Evolutionary conservation across 2,888 invertebrate genomes (phyloP).

Genomic region (Oxycera nigricornis): DNA sequence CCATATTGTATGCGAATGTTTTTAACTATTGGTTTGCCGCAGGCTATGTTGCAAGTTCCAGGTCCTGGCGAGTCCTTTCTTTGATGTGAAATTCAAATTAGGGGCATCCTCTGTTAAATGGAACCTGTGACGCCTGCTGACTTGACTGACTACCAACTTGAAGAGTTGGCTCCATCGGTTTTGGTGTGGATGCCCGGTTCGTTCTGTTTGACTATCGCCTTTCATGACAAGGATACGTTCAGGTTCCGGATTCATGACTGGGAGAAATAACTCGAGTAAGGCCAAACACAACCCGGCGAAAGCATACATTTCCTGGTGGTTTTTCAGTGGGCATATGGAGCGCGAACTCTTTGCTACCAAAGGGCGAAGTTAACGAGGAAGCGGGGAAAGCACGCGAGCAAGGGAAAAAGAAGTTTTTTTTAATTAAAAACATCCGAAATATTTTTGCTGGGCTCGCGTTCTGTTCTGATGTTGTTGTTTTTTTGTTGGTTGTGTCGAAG

Average conservation of each 20-base stretch:
- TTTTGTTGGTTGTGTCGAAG: background rate
- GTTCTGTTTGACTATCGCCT: constrained; percentile 29
- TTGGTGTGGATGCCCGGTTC: background rate
- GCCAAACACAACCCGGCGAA: constrained; percentile 1
- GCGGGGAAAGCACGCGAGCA: background rate
- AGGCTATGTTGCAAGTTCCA: constrained; percentile 3
- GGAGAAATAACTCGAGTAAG: background rate
- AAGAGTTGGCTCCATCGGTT: background rate
- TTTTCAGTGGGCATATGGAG: background rate
- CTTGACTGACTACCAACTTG: constrained; percentile 7
- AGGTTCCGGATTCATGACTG: background rate
- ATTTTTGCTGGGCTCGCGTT: background rate
- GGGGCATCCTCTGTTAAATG: constrained; percentile 31
- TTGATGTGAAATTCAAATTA: constrained; percentile 45
- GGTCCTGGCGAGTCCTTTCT: constrained; percentile 32
- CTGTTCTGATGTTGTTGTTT: constrained; percentile 18
- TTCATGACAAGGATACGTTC: constrained; percentile 19
- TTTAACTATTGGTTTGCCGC: constrained; percentile 7
- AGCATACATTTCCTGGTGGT: constrained; percentile 18
- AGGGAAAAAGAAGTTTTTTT: constrained; percentile 17
- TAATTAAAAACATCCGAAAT: constrained; percentile 36
- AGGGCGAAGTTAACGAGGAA: background rate
- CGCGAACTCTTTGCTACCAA: constrained; percentile 22
- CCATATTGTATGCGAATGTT: background rate
- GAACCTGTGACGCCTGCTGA: background rate